Base-by-base conservation (phyloP, 2,888 invertebrate species). In the Ormyrus thymus region DNA sequence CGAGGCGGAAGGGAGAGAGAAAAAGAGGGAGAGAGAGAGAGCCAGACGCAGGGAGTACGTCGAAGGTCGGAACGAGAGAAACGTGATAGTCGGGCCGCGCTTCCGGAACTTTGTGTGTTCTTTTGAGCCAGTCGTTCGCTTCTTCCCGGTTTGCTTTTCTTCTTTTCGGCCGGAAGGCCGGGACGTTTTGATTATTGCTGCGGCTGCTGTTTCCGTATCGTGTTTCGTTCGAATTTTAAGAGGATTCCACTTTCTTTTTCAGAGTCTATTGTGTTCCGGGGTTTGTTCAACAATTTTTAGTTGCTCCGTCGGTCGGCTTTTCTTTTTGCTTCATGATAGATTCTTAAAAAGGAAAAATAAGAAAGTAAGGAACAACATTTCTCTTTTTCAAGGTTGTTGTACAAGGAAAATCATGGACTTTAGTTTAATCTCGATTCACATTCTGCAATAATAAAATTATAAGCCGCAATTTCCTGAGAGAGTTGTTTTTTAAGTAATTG, bases 51-150 rank as follows among this genome's bases (percentile, higher is more conserved):
- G 13, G 10, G 45, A 59, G 43, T 51, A n/a, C 48, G 59, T 59
- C 59, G 70, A 15, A 59, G 48, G 59, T 69, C 56, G 69, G n/a
- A n/a, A 10, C 10, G 13, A 55, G 72, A 56, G 64, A 64, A 73
- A 64, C 64, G 64, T 73, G 62, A 73, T 73, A 64, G 46, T 48
- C 61, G 62, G 10, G 29, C 29, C 29, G 48, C 6, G n/a, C 43
- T 56, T 64, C 64, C 48, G 10, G 48, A 65, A 48, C 9, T 65
- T 50, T 55, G n/a, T 74, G 48, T 55, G 8, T 46, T 45, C 53
- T 53, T 61, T 65, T 50, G 29, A 65, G 29, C 58, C 15, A 65
- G 5, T 9, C 29, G 9, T 46, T 69, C 9, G 50, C 65, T 65
- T 5, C 9, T 8, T 8, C 9, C 7, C 9, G 15, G 48, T 58